A percentile compares a stretch with the other conserved stretches of the same genome.
Conservation (phyloP, 2,113 vertebrate genomes). For the Mohoua ochrocephala region DNA sequence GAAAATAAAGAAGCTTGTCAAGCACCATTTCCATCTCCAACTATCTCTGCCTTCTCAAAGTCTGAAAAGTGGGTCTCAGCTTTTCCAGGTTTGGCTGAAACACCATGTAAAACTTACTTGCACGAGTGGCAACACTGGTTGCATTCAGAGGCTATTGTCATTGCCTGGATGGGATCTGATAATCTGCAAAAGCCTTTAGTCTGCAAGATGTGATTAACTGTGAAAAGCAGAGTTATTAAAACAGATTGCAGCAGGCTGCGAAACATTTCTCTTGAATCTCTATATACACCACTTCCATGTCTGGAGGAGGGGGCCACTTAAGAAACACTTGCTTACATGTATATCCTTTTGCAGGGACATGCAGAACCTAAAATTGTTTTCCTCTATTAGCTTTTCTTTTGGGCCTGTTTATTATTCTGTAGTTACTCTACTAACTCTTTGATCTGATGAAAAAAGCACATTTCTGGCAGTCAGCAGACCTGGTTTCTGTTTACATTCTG, state of each 20-base stretch:
- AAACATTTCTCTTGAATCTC: background rate
- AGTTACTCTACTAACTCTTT: background rate
- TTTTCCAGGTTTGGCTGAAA: background rate
- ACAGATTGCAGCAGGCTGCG: background rate
- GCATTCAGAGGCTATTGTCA: background rate
- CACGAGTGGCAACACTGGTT: background rate
- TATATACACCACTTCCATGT: background rate
- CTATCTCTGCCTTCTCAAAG: background rate
- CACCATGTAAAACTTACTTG: rapidly evolving
- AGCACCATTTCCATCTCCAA: background rate
- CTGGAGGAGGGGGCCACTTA: background rate
- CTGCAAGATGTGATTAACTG: background rate
- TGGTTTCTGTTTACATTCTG: background rate
- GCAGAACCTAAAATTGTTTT: background rate
- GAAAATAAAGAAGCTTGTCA: background rate
- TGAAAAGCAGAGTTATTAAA: background rate
- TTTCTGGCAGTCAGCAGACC: slow-evolving; percentile 19
- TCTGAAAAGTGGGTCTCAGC: background rate
- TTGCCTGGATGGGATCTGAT: background rate
- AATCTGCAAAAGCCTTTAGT: background rate
- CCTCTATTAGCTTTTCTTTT: background rate
- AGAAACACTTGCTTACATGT: background rate
- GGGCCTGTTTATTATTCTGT: background rate
- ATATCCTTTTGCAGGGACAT: background rate
- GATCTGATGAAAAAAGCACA: background rate